phyloP scores from a whole-genome alignment of 23 tunicate genomes.

The Halocynthia aurantium region DNA sequence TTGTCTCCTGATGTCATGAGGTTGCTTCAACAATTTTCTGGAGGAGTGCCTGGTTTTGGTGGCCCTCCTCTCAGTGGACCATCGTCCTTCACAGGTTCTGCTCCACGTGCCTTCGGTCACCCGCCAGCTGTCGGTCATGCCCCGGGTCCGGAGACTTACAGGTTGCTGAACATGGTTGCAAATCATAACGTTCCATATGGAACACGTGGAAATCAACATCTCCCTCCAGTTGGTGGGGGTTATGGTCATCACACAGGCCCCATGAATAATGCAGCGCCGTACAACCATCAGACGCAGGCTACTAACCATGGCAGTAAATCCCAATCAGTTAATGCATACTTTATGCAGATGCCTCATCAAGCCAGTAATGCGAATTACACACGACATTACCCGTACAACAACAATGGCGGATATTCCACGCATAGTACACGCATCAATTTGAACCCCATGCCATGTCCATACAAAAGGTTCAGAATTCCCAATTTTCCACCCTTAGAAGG shows the following conservation, averaged over 20 bases:
- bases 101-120: not conserved
- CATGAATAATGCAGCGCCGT: not conserved
- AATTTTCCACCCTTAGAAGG: conserved; percentile 27
- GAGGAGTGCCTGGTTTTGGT: not conserved
- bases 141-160: not conserved
- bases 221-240: not conserved
- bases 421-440: not conserved
- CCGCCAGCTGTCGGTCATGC: not conserved
- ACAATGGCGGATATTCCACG: not conserved
- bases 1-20: not conserved
- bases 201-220: not conserved
- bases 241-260: not conserved
- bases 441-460: conserved; percentile 28
- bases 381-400: no score
- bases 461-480: conserved; percentile 14
- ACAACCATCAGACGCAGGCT: not conserved
- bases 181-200: not conserved
- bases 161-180: not conserved
- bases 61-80: not conserved
- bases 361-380: no score
- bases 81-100: not conserved
- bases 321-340: not conserved
- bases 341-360: not conserved
- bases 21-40: conserved; percentile 13
- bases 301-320: not conserved